phyloP scores from a whole-genome alignment of 2,888 invertebrate species.

The Parnassius apollo region DNA sequence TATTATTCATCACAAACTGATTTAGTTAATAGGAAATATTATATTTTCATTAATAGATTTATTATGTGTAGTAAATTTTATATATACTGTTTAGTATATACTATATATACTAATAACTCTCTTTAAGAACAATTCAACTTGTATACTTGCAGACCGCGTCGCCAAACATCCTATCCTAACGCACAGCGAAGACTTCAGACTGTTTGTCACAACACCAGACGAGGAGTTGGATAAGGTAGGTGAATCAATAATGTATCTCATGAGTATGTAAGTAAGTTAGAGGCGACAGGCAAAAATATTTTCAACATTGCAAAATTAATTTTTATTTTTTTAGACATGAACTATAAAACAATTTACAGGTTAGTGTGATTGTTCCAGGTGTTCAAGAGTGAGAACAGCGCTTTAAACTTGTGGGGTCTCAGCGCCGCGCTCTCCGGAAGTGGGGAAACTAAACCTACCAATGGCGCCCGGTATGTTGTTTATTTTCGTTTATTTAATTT shows the following conservation, averaged over 20 bases:
- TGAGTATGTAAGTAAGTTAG: no score
- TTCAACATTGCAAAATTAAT: no score
- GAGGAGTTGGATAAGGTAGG: conserved; percentile 66
- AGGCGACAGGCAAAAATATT: no score
- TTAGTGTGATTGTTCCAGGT: conserved; percentile 39
- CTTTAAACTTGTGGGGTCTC: conserved; percentile 64
- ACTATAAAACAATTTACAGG: no score
- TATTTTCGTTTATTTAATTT: no score
- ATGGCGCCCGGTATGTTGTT: conserved; percentile 57
- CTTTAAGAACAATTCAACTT: neutral
- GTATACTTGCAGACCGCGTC: conserved; percentile 52
- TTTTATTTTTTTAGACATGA: no score
- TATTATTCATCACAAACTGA: no score
- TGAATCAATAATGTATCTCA: neutral
- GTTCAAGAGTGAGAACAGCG: conserved; percentile 62
- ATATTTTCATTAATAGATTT: no score
- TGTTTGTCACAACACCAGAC: conserved; percentile 66
- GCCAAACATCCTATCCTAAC: conserved; percentile 72
- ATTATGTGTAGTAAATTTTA: no score
- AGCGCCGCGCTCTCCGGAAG: conserved; percentile 54
- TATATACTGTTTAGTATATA: no score
- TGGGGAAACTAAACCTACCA: conserved; percentile 48
- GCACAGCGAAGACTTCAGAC: conserved; percentile 64
- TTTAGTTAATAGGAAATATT: no score
- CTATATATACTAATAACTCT: no score